These are phyloP conservation scores for Lucilia sericata DNA, from an alignment of 1,140 invertebrate species.

Conservation along the genomic window DNA sequence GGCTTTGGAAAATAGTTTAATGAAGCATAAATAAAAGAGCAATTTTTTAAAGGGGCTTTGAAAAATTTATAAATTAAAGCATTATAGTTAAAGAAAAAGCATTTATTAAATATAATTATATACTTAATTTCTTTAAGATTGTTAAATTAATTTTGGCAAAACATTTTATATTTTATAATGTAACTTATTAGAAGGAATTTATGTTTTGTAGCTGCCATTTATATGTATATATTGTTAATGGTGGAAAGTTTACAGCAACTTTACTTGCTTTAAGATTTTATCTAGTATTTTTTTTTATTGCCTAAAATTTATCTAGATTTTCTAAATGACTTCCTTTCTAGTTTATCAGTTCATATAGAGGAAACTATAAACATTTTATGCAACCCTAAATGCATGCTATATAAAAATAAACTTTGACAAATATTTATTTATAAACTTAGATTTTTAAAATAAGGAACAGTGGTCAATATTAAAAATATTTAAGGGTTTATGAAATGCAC, in stretches of 20 bases:
- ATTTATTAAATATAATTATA: no score
- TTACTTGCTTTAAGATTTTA: neutral
- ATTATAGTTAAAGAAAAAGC: no score
- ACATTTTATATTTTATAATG: no score
- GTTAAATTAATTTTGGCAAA: no score
- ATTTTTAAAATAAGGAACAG: no score
- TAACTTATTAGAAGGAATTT: no score
- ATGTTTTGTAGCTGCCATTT: no score
- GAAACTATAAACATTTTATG: neutral
- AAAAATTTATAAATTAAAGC: neutral
- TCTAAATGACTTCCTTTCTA: neutral
- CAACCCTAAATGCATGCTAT: neutral
- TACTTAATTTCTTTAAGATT: no score
- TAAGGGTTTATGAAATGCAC: no score
- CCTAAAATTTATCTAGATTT: neutral
- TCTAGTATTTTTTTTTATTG: neutral
- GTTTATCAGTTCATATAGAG: neutral
- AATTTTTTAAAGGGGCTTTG: neutral
- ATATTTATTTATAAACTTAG: no score
- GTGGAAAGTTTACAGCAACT: neutral
- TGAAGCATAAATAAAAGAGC: neutral
- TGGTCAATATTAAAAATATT: no score
- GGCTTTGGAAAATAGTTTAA: neutral
- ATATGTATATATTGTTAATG: neutral
- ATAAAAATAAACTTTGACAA: neutral